Percentiles rank a stretch among this genome's conserved stretches.
Conservation (phyloP, 1,140 invertebrate species). For the Helicoverpa armigera region DNA sequence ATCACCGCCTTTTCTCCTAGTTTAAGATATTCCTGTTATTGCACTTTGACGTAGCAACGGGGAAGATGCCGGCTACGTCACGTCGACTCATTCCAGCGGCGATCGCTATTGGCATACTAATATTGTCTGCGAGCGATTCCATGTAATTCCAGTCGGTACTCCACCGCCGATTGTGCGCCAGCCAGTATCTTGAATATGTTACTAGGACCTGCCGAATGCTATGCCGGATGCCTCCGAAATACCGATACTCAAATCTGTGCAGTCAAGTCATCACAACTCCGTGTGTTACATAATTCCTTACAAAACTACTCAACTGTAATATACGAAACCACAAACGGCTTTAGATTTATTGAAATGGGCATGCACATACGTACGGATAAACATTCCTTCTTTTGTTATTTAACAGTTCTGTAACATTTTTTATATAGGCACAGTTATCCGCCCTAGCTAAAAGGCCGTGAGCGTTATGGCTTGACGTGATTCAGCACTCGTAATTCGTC, state of each 20-base stretch:
- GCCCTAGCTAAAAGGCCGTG: constrained; percentile 16
- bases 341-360: neutral
- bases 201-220: constrained; percentile 61
- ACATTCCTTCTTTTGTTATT: constrained; percentile 25
- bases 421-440: constrained; percentile 31
- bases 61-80: constrained; percentile 70
- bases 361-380: neutral
- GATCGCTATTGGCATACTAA: constrained; percentile 81
- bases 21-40: constrained; percentile 74
- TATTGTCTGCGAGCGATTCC: constrained; percentile 78
- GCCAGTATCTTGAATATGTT: constrained; percentile 84
- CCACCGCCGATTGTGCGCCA: constrained; percentile 72
- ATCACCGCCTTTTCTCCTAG: constrained; percentile 25
- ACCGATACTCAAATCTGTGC: constrained; percentile 57
- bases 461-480: constrained; percentile 47
- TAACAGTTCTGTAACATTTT: constrained; percentile 40
- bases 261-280: neutral
- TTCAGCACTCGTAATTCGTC: constrained; percentile 64
- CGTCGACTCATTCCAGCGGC: constrained; percentile 82
- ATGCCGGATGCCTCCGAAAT: constrained; percentile 58
- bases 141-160: constrained; percentile 79
- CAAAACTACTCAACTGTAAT: neutral
- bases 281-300: neutral
- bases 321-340: neutral
- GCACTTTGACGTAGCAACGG: constrained; percentile 75